Percentiles rank a stretch among this genome's conserved stretches.
phyloP scores from a whole-genome alignment of 2,113 vertebrate species.

The Oreochromis aureus region DNA sequence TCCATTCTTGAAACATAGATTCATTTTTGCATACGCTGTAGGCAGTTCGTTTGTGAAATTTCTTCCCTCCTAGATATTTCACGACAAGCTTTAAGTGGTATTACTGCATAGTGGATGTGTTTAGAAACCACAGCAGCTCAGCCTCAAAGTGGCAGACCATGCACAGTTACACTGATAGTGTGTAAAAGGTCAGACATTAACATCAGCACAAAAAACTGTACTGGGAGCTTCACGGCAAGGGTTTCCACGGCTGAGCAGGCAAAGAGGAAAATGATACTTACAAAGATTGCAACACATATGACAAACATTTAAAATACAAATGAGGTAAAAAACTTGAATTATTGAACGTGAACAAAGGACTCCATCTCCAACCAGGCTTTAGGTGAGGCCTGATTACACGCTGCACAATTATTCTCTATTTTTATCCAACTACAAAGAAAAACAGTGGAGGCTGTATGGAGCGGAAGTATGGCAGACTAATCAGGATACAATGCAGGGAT shows the following conservation, averaged over 20 bases:
- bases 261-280: not conserved
- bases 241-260: not conserved
- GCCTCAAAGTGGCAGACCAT: not conserved
- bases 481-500: not conserved
- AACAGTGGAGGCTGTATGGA: not conserved
- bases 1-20: not conserved
- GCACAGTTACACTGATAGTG: not conserved
- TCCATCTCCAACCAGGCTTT: not conserved
- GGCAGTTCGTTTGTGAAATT: not conserved
- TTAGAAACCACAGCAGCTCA: not conserved
- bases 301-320: not conserved
- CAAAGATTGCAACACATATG: not conserved
- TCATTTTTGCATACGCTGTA: not conserved
- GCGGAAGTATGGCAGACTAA: slow-evolving; percentile 3
- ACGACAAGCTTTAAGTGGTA: not conserved
- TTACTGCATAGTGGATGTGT: not conserved
- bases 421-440: not conserved
- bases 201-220: not conserved
- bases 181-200: not conserved
- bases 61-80: not conserved
- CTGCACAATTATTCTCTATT: slow-evolving; percentile 14
- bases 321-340: not conserved
- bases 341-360: not conserved
- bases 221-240: not conserved
- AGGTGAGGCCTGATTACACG: not conserved